Evolutionary conservation across 2,113 vertebrate species (phyloP).

Genomic region (Ciconia boyciana): DNA sequence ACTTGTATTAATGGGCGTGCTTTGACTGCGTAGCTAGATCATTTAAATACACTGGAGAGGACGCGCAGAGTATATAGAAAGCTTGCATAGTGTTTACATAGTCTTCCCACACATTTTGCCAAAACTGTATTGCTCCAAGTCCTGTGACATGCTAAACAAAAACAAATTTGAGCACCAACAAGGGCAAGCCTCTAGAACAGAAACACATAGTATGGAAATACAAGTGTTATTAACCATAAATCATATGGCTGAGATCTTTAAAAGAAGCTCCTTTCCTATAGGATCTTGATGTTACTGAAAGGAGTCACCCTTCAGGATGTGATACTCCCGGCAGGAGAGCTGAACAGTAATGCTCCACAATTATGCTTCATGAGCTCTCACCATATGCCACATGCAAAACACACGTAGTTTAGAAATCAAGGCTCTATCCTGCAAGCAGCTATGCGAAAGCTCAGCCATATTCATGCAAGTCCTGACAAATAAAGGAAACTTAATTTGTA

Average conservation of each 20-base stretch:
- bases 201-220: not conserved
- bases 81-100: not conserved
- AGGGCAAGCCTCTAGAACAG: not conserved
- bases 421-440: not conserved
- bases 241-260: not conserved
- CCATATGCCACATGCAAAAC: not conserved
- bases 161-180: not conserved
- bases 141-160: not conserved
- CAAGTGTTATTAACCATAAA: slow-evolving; percentile 26
- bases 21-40: not conserved
- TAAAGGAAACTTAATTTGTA: not conserved
- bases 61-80: not conserved
- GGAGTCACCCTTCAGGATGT: not conserved
- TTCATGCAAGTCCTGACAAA: not conserved
- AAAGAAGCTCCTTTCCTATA: not conserved
- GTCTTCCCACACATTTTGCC: slow-evolving; percentile 5
- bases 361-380: not conserved
- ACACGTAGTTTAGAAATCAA: not conserved
- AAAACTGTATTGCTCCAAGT: not conserved
- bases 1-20: not conserved
- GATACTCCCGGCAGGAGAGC: not conserved
- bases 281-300: not conserved
- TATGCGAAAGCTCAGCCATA: not conserved
- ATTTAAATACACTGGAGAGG: not conserved
- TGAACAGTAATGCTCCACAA: not conserved